A percentile compares a stretch with the other conserved stretches of the same genome.
These are phyloP conservation scores for Ciconia maguari DNA, from an alignment of 2,113 vertebrate genomes.

Conservation along the genomic window DNA sequence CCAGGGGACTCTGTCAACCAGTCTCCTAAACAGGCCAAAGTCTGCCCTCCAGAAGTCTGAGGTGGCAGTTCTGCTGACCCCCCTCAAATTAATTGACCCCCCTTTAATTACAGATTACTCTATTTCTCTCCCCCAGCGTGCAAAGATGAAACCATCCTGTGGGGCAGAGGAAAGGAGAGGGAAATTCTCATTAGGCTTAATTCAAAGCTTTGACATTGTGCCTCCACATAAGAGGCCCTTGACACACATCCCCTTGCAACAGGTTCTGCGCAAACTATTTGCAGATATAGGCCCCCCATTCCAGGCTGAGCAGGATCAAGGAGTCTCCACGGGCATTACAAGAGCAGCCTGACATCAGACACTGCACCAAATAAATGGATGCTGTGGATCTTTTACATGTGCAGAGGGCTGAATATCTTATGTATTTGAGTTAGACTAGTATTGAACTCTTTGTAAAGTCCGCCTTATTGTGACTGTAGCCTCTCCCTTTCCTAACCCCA, in stretches of 20 bases:
- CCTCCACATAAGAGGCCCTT: not conserved
- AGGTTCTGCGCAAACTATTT: not conserved
- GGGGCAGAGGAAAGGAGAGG: not conserved
- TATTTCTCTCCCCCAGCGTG: not conserved
- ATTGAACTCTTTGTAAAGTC: not conserved
- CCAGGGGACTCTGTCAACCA: no score
- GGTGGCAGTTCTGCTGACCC: no score
- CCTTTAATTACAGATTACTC: not conserved
- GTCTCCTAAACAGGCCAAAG: no score
- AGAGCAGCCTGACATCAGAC: not conserved
- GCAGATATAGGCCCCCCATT: not conserved
- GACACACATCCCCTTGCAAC: not conserved
- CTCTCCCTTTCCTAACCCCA: not conserved
- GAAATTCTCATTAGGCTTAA: not conserved
- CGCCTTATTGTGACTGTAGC: accelerated
- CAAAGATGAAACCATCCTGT: not conserved
- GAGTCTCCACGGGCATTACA: not conserved
- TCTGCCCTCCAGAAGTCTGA: no score
- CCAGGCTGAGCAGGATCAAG: not conserved
- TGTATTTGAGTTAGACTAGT: accelerated
- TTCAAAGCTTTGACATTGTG: not conserved
- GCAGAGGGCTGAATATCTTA: not conserved
- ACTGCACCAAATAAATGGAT: no score
- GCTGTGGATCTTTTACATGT: not conserved
- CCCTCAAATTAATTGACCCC: no score